Evolutionary conservation across 1,140 invertebrate genomes (phyloP), one percentile per base, ranked within the genome.

Genomic region (Aradophagus sp.): DNA sequence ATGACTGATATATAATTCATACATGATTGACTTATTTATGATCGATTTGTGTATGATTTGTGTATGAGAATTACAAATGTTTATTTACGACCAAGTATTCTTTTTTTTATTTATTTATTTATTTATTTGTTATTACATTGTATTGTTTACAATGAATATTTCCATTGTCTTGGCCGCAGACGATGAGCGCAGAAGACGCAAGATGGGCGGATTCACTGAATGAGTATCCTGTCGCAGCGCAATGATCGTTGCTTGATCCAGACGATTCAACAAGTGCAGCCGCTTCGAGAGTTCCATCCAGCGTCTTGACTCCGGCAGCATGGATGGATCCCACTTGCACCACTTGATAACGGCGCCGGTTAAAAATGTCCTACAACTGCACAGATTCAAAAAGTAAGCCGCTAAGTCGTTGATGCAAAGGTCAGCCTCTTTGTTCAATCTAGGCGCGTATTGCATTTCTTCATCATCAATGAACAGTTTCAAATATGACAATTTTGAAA

Each of bases 311-410:
- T 14, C 29, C 12, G 44, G 50, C 45, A 69, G 20, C 38, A 86
- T 84, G 84, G 83, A 84, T 53, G 77, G 73, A 72, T 74, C 78
- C 53, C 79, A 71, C 31, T 66, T 80, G 29, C 78, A 76, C 69
- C 78, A 82, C 48, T 76, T 84, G 20, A 58, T 82, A 61, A 71
- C 77, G 31, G 70, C 78, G 26, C 74, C 80, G 23, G 74, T 85
- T 73, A 83, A 83, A 75, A 84, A 82, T 70, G 35, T 82, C 27
- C 65, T 84, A 15, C 77, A 76, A 71, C 67, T 83, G 41, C 80
- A 79, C 48, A 80, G 81, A 53, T 78, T 85, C 31, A 84, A 79
- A 79, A 74, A 83, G 84, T 85, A 82, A 85, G 83, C 68, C 14
- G 20, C 10, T 32, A 48, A 36, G 41, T 63, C 41, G 23, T 55